Conservation (phyloP, 2,113 vertebrate genomes). For the Calypte anna region DNA sequence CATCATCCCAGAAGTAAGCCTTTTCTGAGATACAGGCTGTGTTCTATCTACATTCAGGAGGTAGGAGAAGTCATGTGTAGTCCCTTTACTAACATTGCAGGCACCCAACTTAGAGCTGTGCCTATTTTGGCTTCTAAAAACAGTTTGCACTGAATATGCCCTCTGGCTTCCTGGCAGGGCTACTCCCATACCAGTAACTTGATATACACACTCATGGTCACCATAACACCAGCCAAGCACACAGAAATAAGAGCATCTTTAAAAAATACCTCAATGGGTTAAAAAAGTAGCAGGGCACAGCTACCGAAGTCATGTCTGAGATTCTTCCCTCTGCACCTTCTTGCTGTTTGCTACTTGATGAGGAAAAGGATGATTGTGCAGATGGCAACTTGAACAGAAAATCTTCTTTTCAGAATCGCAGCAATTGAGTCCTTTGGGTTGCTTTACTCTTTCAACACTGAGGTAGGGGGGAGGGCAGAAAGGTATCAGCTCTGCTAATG, state of each 20-base stretch:
- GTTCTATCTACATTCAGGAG: neutral
- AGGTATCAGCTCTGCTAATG: neutral
- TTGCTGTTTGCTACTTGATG: neutral
- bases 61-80: neutral
- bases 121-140: constrained; percentile 53
- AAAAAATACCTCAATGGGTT: constrained; percentile 48
- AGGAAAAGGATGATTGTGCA: constrained; percentile 4
- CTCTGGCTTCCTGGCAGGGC: constrained; percentile 51
- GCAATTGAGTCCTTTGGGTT: neutral
- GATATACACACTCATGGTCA: constrained; percentile 34
- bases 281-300: constrained; percentile 17
- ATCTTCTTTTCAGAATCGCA: neutral
- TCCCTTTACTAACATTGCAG: constrained; percentile 48
- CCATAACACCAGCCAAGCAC: constrained; percentile 58
- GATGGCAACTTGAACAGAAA: neutral
- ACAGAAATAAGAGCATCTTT: constrained; percentile 52
- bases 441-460: neutral
- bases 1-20: neutral
- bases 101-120: constrained; percentile 26
- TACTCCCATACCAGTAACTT: constrained; percentile 58
- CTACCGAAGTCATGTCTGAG: neutral
- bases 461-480: neutral
- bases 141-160: constrained; percentile 42
- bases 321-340: constrained; percentile 2
- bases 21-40: neutral